Conservation (phyloP, 1,140 invertebrate species). For the Nylanderia fulva region DNA sequence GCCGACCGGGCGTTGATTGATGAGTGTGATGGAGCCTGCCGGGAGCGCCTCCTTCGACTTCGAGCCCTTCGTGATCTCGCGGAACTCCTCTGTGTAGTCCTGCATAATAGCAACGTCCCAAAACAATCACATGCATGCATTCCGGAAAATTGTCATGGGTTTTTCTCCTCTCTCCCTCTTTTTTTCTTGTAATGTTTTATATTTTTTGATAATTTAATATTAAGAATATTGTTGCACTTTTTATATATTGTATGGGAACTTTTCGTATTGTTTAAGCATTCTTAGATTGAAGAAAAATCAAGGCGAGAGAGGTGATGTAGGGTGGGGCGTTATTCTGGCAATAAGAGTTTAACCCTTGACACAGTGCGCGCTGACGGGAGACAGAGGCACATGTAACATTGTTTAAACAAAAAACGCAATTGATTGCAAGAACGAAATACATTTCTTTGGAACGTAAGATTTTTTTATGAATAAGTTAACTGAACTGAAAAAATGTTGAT, state of each 20-base stretch:
- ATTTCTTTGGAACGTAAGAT: not conserved
- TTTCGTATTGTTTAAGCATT: not conserved
- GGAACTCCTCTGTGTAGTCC: conserved; percentile 98
- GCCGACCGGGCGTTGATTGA: conserved; percentile 97
- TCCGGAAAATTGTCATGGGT: conserved; percentile 70
- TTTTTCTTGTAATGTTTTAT: not conserved
- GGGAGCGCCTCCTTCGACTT: conserved; percentile 96
- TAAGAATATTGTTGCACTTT: not conserved
- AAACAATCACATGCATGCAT: conserved; percentile 85
- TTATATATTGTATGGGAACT: not conserved
- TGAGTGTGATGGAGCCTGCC: conserved; percentile 97
- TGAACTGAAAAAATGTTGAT: conserved; percentile 18
- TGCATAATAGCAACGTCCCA: conserved; percentile 87
- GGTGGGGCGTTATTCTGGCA: conserved; percentile 39
- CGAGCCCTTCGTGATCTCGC: conserved; percentile 96
- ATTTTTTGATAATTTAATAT: conserved; percentile 4
- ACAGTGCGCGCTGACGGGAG: not conserved
- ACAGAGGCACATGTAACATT: conserved; percentile 11
- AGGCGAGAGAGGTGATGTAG: conserved; percentile 10
- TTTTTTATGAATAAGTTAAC: conserved; percentile 10
- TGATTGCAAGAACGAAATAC: conserved; percentile 1
- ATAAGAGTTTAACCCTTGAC: conserved; percentile 41
- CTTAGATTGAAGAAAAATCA: not conserved
- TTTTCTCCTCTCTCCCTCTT: conserved; percentile 10
- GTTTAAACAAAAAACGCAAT: not conserved